Percentiles rank a stretch among this genome's conserved stretches.
Evolutionary conservation across 2,113 vertebrate genomes (phyloP).

Genomic region (Nothobranchius furzeri): DNA sequence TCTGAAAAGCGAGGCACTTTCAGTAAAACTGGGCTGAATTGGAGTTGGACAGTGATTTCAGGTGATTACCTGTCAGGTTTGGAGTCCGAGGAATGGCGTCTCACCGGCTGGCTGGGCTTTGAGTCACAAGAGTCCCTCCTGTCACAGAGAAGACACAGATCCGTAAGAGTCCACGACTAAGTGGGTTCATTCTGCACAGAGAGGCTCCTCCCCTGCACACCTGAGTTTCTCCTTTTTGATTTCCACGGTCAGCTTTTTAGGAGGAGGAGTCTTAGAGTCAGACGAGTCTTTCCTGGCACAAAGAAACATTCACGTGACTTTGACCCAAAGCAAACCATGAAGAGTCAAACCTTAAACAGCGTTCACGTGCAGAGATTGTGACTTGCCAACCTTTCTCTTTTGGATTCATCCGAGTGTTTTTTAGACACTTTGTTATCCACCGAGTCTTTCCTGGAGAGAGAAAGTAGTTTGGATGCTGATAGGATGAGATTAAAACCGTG

Average conservation of each 20-base stretch:
- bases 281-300: slow-evolving; percentile 74
- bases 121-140: slow-evolving; percentile 77
- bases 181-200: neutral
- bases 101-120: slow-evolving; percentile 55
- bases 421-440: slow-evolving; percentile 70
- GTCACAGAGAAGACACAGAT: slow-evolving; percentile 11
- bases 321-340: neutral
- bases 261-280: slow-evolving; percentile 59
- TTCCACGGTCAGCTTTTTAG: slow-evolving; percentile 65
- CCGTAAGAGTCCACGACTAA: neutral
- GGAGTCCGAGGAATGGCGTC: slow-evolving; percentile 51
- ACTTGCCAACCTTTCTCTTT: slow-evolving; percentile 75
- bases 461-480: slow-evolving; percentile 33
- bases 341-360: neutral
- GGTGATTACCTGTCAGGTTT: slow-evolving; percentile 75
- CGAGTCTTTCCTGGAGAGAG: slow-evolving; percentile 74
- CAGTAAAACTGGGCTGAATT: slow-evolving; percentile 1
- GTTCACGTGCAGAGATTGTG: neutral
- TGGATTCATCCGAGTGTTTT: slow-evolving; percentile 66
- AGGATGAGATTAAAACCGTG: neutral
- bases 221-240: slow-evolving; percentile 77
- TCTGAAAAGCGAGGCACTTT: slow-evolving; percentile 61
- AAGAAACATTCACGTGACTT: slow-evolving; percentile 40
- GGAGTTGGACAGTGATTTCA: neutral
- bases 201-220: slow-evolving; percentile 49